These are phyloP conservation scores for Rhingia campestris DNA, from an alignment of 2,888 invertebrate genomes.

Conservation along the genomic window DNA sequence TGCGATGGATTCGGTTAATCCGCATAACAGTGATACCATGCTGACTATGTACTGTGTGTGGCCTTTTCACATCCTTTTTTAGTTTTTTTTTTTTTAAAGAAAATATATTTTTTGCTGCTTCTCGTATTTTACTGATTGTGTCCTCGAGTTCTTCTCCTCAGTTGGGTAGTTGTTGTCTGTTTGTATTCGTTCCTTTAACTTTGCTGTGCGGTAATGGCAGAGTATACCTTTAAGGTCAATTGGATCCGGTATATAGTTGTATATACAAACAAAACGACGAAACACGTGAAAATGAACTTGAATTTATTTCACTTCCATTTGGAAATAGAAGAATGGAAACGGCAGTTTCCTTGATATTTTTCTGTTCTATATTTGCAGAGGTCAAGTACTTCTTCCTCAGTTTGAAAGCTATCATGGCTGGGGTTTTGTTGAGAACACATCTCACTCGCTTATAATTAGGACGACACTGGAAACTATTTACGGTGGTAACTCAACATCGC, in stretches of 20 bases:
- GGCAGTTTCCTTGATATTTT: conserved; percentile 36
- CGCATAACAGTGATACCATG: conserved; percentile 65
- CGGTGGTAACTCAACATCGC: neutral
- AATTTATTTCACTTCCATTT: conserved; percentile 49
- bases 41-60: conserved; percentile 43
- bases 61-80: conserved; percentile 63
- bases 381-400: conserved; percentile 65
- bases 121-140: conserved; percentile 42
- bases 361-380: conserved; percentile 22
- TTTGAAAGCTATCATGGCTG: conserved; percentile 23
- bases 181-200: conserved; percentile 41
- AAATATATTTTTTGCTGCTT: neutral
- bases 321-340: conserved; percentile 28
- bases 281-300: conserved; percentile 67
- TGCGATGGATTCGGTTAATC: conserved; percentile 66
- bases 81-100: conserved; percentile 64
- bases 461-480: conserved; percentile 17
- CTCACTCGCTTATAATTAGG: conserved; percentile 32
- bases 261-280: conserved; percentile 22
- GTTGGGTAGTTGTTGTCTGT: neutral
- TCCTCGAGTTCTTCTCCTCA: conserved; percentile 58
- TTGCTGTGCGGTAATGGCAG: conserved; percentile 57
- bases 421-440: conserved; percentile 9
- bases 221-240: conserved; percentile 70
- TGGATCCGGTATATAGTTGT: conserved; percentile 62